Evolutionary conservation across 53 echinoderm and acorn worm species (phyloP), one percentile per base, ranked within the genome.

Genomic region (Echinarachnius parma): DNA sequence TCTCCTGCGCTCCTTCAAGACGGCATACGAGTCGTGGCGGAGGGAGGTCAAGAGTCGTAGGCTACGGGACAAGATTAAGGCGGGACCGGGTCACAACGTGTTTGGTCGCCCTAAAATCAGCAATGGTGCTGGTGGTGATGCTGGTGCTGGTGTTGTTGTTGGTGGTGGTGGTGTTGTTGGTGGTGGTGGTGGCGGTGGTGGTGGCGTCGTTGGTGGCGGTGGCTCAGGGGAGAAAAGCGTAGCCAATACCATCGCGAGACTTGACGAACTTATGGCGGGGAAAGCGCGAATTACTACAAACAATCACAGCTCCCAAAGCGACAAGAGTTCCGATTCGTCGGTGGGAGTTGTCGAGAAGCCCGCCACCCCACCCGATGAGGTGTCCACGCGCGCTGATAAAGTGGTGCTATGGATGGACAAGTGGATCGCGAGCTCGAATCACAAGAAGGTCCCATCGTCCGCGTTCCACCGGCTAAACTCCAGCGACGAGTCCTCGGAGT

Each of bases 1-100:
- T 68, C 66, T 96, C 4, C 34, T 96, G 31, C 81, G 84, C 18
- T 91, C 96, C 31, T 96, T 91, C 62, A 91, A 85, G 64, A 78
- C 78, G 1, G 96, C 91, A 8, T 96, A 83, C 47, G 86, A 87
- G 34, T 22, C 64, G 4, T 96, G 87, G 87, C 80, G 81, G 60
- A 62, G 84, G 22, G 77, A 75, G 15, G 54, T 76, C 4, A 96
- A 96, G 61, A 87, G 82, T 25, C 70, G 53, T 23, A 34, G 70
- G 36, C 24, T 69, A 69, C 70, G 70, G 2, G 70, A 69, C 35
- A 69, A 69, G 37, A 69, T 69, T 35, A 69, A 69, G 37, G 70
- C 70, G 0, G 70, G 70, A 13, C 70, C 70, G 9, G 70, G 70
- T 50, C 70, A 69, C 36, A 50, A 69, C 22, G 53, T 21, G 21